Evolutionary conservation across 2,888 invertebrate genomes (phyloP).

Genomic region (Lepidocyrtinus sp.): DNA sequence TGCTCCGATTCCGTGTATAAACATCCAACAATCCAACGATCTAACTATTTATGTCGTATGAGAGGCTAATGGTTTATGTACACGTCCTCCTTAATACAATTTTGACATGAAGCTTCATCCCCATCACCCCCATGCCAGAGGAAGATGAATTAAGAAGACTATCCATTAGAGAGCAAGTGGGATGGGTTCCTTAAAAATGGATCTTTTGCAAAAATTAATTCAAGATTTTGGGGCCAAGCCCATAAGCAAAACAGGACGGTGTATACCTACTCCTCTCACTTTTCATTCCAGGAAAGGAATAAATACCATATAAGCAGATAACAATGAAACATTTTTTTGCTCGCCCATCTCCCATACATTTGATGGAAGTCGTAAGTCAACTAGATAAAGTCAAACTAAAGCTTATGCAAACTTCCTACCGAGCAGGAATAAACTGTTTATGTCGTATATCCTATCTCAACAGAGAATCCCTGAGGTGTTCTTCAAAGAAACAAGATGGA

Average conservation of each 20-base stretch:
- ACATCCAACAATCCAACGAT: background rate
- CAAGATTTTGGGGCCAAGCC: background rate
- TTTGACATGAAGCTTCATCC: background rate
- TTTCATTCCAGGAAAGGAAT: no score
- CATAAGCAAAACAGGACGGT: background rate
- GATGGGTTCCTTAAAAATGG: background rate
- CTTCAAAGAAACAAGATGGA: conserved; percentile 26
- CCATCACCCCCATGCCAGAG: no score
- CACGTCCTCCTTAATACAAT: background rate
- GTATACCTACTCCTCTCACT: no score
- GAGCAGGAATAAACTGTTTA: background rate
- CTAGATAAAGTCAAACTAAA: no score
- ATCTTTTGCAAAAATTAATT: no score
- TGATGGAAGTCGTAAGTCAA: no score
- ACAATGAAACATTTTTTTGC: background rate
- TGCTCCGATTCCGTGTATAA: background rate
- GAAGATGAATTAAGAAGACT: no score
- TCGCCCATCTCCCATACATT: background rate
- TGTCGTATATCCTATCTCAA: background rate
- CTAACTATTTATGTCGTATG: background rate
- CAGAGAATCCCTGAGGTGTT: conserved; percentile 41
- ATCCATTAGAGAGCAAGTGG: background rate
- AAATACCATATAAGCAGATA: background rate
- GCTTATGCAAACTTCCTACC: background rate
- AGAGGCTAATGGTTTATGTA: background rate